Base-by-base conservation (phyloP, 1,140 invertebrate species). In the Eubasilissa regina region DNA sequence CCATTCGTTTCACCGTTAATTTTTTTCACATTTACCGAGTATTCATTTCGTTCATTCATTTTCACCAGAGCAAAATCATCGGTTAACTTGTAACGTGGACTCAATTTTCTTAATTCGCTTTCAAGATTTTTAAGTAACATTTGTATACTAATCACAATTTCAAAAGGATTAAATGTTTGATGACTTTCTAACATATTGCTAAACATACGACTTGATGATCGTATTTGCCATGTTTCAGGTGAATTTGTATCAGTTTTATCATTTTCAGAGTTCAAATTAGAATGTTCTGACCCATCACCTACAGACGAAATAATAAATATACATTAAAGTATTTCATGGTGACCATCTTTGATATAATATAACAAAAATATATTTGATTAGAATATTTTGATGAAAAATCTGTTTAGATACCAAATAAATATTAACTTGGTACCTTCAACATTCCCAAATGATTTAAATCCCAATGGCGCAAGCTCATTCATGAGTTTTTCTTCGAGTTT, bases 401-500 rank as follows among this genome's bases (percentile, higher is more conserved):
- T n/a, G n/a, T n/a, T n/a, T n/a, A n/a, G n/a, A 12, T n/a, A 17
- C 10, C n/a, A 11, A 58, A 3, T 21, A 58, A 11, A 1, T 15
- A 58, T 19, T 11, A 11, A n/a, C n/a, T 15, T 4, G 7, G 55
- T 58, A 58, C 55, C 55, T 58, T 58, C 4, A 21, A 21, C 15
- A 75, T 58, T 58, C 10, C 19, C 58, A 35, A 64, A n/a, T 19
- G 21, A 7, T 64, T 48, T 55, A 44, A 79, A 80, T 76, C 86
- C 84, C 77, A 85, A 83, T 0, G 90, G 89, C 58, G 92, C 91
- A 84, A 93, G 92, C 82, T 94, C 93, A 78, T 88, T 87, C 35
- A 91, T 81, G n/a, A 94, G 85, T 80, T 91, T 90, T 82, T 94
- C 91, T 83, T 92, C 92, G 48, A 92, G 85, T 58, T 89, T 87